Base-by-base conservation (phyloP, 2,113 vertebrate species). In the Periophthalmus modestus region DNA sequence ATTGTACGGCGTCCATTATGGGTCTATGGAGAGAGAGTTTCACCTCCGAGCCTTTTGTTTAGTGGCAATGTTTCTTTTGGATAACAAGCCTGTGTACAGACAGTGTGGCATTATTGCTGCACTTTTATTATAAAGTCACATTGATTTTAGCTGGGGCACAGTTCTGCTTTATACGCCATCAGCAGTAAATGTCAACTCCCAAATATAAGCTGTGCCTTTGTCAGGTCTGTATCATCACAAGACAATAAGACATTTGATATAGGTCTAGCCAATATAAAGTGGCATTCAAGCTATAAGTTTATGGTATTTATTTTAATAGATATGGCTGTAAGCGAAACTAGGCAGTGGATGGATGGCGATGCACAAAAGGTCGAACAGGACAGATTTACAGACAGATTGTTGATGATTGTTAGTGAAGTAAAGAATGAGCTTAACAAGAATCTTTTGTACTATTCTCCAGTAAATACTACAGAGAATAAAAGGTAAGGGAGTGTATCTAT, bases 171-270 rank as follows among this genome's bases (percentile, higher is more conserved):
- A 65, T 57, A 15, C 18, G 36, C 33, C 69, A 59, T 43, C 57
- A 47, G 67, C 73, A 62, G 18, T 75, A 83, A 80, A 77, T 82
- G 76, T 83, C 71, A 81, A 28, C 33, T 24, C 23, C n/a, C 73
- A 12, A 71, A 66, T 80, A 74, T 68, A 55, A 65, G 21, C 70
- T 9, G 23, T 6, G 6, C 2, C 3, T 71, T 66, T 55, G 23
- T 66, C 48, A 36, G 33, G 61, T 61, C 47, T 72, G 19, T 23
- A 19, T 9, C 46, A 71, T 47, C 23, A 19, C 59, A n/a, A 21
- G 21, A 55, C 57, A 57, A 18, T 5, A 24, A 36, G 0, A 65
- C 52, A 33, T 21, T 4, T 19, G 18, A 63, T 7, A 33, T 59
- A 39, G 19, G 61, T 9, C 33, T 19, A n/a, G 46, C 59, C 62